Evolutionary conservation across 2,797 vertebrate genomes (phyloP).

Genomic region (Xyrichtys novacula): DNA sequence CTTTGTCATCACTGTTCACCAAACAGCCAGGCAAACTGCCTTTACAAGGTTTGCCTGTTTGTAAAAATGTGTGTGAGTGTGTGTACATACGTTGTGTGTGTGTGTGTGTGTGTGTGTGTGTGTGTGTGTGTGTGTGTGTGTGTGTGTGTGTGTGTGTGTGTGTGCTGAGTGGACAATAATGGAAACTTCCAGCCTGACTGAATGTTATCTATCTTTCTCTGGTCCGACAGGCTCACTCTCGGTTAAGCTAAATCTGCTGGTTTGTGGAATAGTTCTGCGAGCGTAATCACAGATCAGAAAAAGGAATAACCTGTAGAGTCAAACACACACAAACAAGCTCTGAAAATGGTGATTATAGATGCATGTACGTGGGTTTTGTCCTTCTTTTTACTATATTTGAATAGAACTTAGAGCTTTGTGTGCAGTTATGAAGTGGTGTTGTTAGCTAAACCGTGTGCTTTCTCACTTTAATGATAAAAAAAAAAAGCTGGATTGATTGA

Average conservation of each 20-base stretch:
- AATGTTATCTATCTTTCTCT: constrained; percentile 99
- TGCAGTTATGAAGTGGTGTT: constrained; percentile 99
- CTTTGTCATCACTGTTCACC: constrained; percentile 15
- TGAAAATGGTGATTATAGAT: constrained; percentile 99
- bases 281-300: constrained; percentile 91
- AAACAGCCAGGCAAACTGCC: constrained; percentile 51
- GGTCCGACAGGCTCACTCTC: constrained; percentile 99
- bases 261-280: constrained; percentile 98
- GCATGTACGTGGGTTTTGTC: constrained; percentile 95
- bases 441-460: constrained; percentile 99
- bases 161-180: constrained; percentile 74
- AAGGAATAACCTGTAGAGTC: constrained; percentile 97
- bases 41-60: constrained; percentile 56
- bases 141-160: constrained; percentile 50
- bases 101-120: constrained; percentile 41
- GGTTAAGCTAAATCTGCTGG: constrained; percentile 98
- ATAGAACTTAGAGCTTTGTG: constrained; percentile 97
- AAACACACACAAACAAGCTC: constrained; percentile 97
- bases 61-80: constrained; percentile 53
- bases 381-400: constrained; percentile 80
- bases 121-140: constrained; percentile 9
- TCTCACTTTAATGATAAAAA: constrained; percentile 85
- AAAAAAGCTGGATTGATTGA: constrained; percentile 88
- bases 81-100: constrained; percentile 18
- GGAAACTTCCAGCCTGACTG: constrained; percentile 92